phyloP scores from a whole-genome alignment of 2,113 vertebrate genomes.

The Tragelaphus strepsiceros region DNA sequence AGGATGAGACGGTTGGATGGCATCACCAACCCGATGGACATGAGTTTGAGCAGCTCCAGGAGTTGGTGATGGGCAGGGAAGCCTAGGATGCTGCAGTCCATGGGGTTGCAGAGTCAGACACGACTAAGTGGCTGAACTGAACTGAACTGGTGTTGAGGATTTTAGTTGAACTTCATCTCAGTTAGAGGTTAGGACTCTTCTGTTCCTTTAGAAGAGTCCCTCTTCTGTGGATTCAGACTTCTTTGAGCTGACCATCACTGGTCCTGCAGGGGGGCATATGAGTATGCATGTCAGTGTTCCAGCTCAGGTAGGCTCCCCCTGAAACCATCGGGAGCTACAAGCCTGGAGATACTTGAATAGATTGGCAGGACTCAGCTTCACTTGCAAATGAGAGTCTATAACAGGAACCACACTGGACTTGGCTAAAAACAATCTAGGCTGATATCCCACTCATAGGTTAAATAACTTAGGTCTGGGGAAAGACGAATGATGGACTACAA shows the following conservation, averaged over 20 bases:
- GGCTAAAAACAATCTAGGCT: not conserved
- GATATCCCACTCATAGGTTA: not conserved
- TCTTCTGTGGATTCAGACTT: not conserved
- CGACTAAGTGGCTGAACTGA: not conserved
- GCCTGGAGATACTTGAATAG: not conserved
- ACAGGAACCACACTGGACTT: not conserved
- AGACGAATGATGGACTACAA: too few relatives aligned
- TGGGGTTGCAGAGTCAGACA: not conserved
- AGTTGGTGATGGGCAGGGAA: not conserved
- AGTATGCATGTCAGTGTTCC: not conserved
- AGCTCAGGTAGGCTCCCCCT: not conserved
- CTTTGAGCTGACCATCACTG: not conserved
- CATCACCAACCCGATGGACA: accelerated
- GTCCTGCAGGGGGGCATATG: not conserved
- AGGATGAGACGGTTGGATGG: not conserved
- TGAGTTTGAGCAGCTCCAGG: not conserved
- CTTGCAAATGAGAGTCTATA: not conserved
- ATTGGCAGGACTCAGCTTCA: not conserved
- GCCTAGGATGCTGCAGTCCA: not conserved
- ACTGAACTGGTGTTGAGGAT: not conserved
- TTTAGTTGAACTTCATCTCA: not conserved
- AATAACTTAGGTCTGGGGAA: not conserved
- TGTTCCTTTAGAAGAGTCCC: not conserved
- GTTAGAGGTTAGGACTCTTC: not conserved
- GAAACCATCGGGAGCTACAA: not conserved